Conservation (phyloP, 2,113 vertebrate species). For the Psophia crepitans region DNA sequence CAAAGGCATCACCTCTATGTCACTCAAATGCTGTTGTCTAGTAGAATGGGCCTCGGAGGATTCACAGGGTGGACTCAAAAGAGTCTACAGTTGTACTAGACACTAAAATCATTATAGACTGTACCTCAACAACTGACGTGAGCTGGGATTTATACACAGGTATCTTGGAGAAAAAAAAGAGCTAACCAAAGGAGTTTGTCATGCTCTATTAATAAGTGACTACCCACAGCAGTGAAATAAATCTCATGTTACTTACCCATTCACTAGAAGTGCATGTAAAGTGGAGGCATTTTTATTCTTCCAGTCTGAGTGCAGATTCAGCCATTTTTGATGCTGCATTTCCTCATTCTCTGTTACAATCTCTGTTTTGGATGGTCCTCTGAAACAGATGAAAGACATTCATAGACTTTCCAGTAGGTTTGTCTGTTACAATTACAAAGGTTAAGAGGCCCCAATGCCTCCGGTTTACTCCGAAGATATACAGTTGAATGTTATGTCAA, state of each 20-base stretch:
- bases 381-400: slow-evolving; percentile 60
- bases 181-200: not conserved
- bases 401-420: not conserved
- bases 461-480: not conserved
- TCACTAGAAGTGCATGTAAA: slow-evolving; percentile 83
- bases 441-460: not conserved
- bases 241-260: slow-evolving; percentile 76
- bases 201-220: not conserved
- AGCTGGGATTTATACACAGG: not conserved
- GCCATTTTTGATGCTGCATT: slow-evolving; percentile 77
- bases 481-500: not conserved
- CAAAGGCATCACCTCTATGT: not conserved
- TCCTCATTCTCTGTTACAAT: slow-evolving; percentile 67
- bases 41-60: not conserved
- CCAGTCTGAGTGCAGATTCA: slow-evolving; percentile 83
- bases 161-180: not conserved
- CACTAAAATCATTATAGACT: not conserved
- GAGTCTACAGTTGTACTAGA: not conserved
- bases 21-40: not conserved
- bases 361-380: slow-evolving; percentile 76
- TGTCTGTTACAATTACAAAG: not conserved
- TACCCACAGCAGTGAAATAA: not conserved
- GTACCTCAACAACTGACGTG: not conserved
- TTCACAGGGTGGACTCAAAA: not conserved
- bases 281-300: slow-evolving; percentile 76